Conservation (phyloP, 2,888 invertebrate genomes). For the Hydropsyche betteni region DNA sequence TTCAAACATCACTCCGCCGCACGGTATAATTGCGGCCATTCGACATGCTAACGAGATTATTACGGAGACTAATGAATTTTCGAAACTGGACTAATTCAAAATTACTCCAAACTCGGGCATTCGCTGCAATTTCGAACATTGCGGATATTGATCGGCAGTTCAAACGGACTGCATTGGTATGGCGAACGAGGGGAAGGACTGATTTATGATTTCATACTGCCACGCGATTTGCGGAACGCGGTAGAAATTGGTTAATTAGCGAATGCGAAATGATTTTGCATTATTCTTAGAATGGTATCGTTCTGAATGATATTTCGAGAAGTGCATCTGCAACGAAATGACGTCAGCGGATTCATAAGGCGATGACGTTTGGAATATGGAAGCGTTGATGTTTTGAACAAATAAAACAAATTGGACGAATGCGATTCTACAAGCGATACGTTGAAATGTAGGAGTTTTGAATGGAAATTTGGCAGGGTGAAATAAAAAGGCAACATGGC, state of each 20-base stretch:
- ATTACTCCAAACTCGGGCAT: not conserved
- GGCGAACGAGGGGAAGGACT: not conserved
- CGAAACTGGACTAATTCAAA: not conserved
- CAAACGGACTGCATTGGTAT: not conserved
- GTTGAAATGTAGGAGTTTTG: not conserved
- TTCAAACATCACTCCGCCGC: not conserved
- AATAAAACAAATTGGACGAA: not conserved
- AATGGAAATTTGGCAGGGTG: too few relatives aligned
- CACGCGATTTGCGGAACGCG: not conserved
- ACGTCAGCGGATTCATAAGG: constrained; percentile 8
- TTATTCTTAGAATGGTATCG: not conserved
- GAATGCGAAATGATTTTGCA: not conserved
- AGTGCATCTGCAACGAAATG: constrained; percentile 16
- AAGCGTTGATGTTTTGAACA: not conserved
- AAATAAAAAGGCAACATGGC: too few relatives aligned
- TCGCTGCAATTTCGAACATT: not conserved
- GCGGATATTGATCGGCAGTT: constrained; percentile 3
- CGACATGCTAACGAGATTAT: not conserved
- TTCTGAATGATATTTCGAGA: not conserved
- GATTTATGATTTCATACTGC: not conserved
- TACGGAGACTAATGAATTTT: not conserved
- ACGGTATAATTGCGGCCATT: constrained; percentile 2
- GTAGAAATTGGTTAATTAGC: not conserved
- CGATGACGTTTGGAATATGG: not conserved
- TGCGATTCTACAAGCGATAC: not conserved